Percentiles rank a stretch among this genome's conserved stretches.
phyloP scores from a whole-genome alignment of 2,888 invertebrate genomes.

The Drepana falcataria region DNA sequence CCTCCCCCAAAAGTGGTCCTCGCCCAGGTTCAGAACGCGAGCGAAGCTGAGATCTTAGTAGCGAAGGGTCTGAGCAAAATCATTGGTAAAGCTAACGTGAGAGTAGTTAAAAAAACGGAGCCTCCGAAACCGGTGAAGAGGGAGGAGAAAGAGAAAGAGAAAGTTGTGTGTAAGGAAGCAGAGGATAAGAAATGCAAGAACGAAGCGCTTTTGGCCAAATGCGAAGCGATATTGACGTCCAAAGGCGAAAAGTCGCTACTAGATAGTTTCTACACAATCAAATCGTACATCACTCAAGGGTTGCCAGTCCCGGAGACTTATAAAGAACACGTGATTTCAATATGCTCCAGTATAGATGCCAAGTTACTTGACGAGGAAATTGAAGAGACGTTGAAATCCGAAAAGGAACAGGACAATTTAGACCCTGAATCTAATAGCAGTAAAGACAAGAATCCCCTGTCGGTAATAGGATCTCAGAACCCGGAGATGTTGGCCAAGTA shows the following conservation, averaged over 20 bases:
- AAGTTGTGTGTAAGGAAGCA: slow-evolving; percentile 16
- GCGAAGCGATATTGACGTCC: slow-evolving; percentile 56
- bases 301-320: slow-evolving; percentile 61
- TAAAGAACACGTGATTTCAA: slow-evolving; percentile 62
- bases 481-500: slow-evolving; percentile 61
- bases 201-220: slow-evolving; percentile 55
- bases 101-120: slow-evolving; percentile 37
- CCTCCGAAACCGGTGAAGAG: slow-evolving; percentile 27
- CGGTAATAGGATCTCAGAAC: slow-evolving; percentile 42
- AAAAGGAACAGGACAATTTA: slow-evolving; percentile 14
- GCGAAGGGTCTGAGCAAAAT: slow-evolving; percentile 69
- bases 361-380: slow-evolving; percentile 57
- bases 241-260: slow-evolving; percentile 59
- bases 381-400: slow-evolving; percentile 37
- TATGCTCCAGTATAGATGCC: slow-evolving; percentile 61
- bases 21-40: slow-evolving; percentile 36
- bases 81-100: slow-evolving; percentile 53
- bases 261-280: slow-evolving; percentile 65
- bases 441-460: slow-evolving; percentile 22
- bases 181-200: slow-evolving; percentile 42
- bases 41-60: slow-evolving; percentile 67
- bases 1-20: slow-evolving; percentile 33
- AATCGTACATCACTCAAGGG: slow-evolving; percentile 61
- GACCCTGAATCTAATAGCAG: slow-evolving; percentile 14
- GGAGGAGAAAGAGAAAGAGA: slow-evolving; percentile 18